Base-by-base conservation (phyloP, 2,888 invertebrate genomes). In the Eristalis tenax region DNA sequence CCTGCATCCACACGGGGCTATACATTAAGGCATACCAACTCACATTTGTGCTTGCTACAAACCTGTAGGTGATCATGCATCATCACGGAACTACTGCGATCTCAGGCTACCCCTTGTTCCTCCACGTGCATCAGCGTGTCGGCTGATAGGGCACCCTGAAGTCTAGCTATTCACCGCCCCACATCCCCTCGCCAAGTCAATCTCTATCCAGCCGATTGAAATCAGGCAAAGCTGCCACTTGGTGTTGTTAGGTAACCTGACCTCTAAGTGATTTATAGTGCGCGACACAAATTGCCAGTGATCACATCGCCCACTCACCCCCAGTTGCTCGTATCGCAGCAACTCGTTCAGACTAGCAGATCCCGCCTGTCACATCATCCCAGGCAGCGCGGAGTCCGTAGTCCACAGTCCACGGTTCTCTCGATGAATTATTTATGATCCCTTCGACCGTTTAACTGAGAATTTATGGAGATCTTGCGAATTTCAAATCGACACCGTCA, bases 401-500 rank as follows among this genome's bases (percentile, higher is more conserved):
- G 28, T 11, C 23, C 79, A 61, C 82, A 82, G 68, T 69, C 64
- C 80, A 69, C 18, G 18, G 50, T 18, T 18, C 56, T 57, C 28
- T 32, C 81, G 68, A 85, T 86, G 86, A 86, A 86, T 86, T 78
- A 86, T 86, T 82, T 82, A 86, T 86, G 82, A 74, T 74, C 75
- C 83, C 56, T 86, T 79, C 75, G 78, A 82, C 78, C 82, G 86
- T 86, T 86, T 86, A 82, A 78, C 86, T 86, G 86, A 70, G 78
- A 78, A 82, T 86, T 78, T 86, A 86, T 86, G 86, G 78, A 82
- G 82, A 86, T 86, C 63, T 63, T 57, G 65, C 32, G 32, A 85
- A 81, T 78, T 82, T 79, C 82, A 86, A 86, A 82, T 82, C 76
- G 82, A 79, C 86, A 82, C 81, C 73, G 86, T 86, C 86, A 82